Evolutionary conservation across 2,888 invertebrate genomes (phyloP), one percentile per base, ranked within the genome.

Genomic region (Drosophila mettleri): DNA sequence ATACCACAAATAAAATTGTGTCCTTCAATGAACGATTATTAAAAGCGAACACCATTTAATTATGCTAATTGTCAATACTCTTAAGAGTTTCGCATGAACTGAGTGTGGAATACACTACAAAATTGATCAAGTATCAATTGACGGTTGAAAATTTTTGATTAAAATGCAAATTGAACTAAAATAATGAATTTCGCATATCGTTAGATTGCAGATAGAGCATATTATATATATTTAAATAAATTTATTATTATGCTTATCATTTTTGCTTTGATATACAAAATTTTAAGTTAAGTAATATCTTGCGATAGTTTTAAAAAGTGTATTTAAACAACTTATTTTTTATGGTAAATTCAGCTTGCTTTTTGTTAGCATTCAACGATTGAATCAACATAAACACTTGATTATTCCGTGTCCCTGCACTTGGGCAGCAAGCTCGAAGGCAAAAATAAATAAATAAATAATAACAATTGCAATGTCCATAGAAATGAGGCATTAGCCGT

Each of bases 1-100:
- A 9, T 52, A 38, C 20, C 48, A 48, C 20, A 69, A 38, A 60
- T 46, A 74, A 9, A 22, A n/a, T 31, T 33, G 46, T 70, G 79
- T 64, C 79, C 74, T 74, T 77, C 74, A 52, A 24, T 46, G 38
- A 46, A 60, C 57, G 62, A 53, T 38, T 65, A 57, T 78, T 73
- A 58, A 74, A 43, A 69, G 60, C 49, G 52, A 51, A 61, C 46
- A 59, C 22, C 41, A 57, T 69, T 62, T 38, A 63, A 63, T 69
- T 74, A 74, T 78, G 78, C 43, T 69, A 73, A 76, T 76, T 78
- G 34, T 5, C 9, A 39, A 39, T 39, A 53, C 59, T 33, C 54
- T 55, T 62, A 39, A 38, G 45, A 69, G 29, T 34, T 49, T 45
- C 22, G 20, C 14, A 9, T 8, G 7, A 31, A 48, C 4, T 31